These are phyloP conservation scores for Cygnus atratus DNA, from an alignment of 2,113 vertebrate species.

Conservation along the genomic window DNA sequence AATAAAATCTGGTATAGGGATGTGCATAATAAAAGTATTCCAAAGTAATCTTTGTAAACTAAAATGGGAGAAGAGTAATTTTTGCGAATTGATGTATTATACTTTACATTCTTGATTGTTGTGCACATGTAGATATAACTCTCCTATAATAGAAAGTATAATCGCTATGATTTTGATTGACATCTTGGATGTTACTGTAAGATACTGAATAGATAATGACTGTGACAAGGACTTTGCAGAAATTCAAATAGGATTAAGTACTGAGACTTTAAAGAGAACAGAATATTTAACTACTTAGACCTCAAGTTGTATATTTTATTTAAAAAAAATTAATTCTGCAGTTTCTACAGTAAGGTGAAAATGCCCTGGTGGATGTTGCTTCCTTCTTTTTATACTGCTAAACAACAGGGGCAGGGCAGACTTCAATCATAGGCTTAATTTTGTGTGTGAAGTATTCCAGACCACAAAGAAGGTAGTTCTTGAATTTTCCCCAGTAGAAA, in stretches of 20 bases:
- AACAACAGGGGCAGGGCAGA: not conserved
- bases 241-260: not conserved
- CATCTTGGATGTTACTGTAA: not conserved
- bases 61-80: not conserved
- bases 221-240: not conserved
- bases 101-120: not conserved
- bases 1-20: not conserved
- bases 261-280: not conserved
- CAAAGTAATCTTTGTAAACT: not conserved
- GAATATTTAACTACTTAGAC: not conserved
- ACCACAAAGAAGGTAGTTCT: not conserved
- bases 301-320: not conserved
- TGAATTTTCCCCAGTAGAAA: not conserved
- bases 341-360: not conserved
- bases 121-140: not conserved
- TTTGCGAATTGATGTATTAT: not conserved
- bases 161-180: slow-evolving; percentile 7
- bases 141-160: not conserved
- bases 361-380: not conserved
- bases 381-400: not conserved
- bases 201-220: not conserved
- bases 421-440: not conserved
- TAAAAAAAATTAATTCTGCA: not conserved
- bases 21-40: not conserved
- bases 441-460: slow-evolving; percentile 10